These are phyloP conservation scores for Cataglyphis hispanica DNA, from an alignment of 1,140 invertebrate genomes.

Conservation along the genomic window DNA sequence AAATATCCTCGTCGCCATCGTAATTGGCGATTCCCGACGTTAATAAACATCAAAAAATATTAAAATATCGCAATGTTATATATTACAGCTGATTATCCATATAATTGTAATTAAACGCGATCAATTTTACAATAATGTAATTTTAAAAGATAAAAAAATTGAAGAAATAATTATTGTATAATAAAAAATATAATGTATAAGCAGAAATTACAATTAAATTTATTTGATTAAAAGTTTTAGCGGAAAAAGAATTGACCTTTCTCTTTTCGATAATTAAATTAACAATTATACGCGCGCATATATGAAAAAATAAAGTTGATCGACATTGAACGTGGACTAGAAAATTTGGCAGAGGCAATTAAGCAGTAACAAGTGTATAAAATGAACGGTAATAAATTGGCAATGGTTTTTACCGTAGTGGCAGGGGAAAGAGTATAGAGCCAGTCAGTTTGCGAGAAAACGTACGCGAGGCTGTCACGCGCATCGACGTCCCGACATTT, in stretches of 20 bases:
- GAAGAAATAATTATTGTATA: background rate
- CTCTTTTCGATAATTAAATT: background rate
- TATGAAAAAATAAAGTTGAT: background rate
- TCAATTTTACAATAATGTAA: background rate
- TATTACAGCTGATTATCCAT: too few species aligned
- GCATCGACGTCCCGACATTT: conserved; percentile 42
- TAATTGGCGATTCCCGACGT: too few species aligned
- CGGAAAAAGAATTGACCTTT: background rate
- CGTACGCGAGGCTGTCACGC: conserved; percentile 62
- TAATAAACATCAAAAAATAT: too few species aligned
- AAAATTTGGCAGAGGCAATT: background rate
- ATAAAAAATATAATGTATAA: background rate
- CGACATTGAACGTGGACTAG: too few species aligned
- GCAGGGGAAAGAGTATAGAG: background rate
- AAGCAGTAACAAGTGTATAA: background rate
- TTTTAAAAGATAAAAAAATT: background rate
- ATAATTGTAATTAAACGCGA: too few species aligned
- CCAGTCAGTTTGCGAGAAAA: background rate
- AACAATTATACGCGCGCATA: background rate
- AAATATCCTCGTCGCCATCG: background rate
- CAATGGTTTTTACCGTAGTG: background rate
- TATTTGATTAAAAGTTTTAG: background rate
- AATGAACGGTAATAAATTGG: conserved; percentile 4
- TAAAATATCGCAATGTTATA: too few species aligned
- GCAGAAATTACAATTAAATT: background rate